Evolutionary conservation across 2,113 vertebrate genomes (phyloP).

Genomic region (Saccopteryx bilineata): DNA sequence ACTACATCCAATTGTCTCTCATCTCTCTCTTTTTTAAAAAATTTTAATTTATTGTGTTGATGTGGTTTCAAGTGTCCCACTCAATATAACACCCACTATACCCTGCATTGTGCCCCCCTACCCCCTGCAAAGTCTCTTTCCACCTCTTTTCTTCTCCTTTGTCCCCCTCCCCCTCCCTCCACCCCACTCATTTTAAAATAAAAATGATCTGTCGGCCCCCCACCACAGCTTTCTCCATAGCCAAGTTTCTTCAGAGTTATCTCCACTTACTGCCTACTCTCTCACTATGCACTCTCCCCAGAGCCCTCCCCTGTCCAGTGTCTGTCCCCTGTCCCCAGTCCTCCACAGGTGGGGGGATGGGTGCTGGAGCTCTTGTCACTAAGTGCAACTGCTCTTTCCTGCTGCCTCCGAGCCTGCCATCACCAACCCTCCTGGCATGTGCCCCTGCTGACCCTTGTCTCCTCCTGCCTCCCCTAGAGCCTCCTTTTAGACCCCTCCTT

Average conservation of each 20-base stretch:
- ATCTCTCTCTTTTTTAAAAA: too few relatives aligned
- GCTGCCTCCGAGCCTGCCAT: not conserved
- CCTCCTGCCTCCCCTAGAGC: too few relatives aligned
- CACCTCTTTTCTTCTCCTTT: too few relatives aligned
- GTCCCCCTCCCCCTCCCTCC: too few relatives aligned
- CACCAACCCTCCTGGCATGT: accelerated
- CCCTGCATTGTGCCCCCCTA: too few relatives aligned
- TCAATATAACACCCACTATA: too few relatives aligned
- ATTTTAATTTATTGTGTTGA: too few relatives aligned
- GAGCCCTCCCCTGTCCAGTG: not conserved
- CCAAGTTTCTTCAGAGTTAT: not conserved
- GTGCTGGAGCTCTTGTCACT: not conserved
- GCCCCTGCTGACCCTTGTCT: accelerated
- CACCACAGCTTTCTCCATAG: not conserved
- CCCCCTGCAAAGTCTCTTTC: too few relatives aligned
- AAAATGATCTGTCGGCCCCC: too few relatives aligned
- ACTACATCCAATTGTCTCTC: not conserved
- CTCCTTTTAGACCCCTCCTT: not conserved
- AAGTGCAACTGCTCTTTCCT: not conserved
- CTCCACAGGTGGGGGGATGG: accelerated
- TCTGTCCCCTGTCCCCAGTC: not conserved
- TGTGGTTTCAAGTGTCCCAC: too few relatives aligned
- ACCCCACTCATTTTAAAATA: not conserved
- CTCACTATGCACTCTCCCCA: not conserved
- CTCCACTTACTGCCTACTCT: not conserved